Evolutionary conservation across 2,888 invertebrate species (phyloP).

Genomic region (Prenolepis imparis): DNA sequence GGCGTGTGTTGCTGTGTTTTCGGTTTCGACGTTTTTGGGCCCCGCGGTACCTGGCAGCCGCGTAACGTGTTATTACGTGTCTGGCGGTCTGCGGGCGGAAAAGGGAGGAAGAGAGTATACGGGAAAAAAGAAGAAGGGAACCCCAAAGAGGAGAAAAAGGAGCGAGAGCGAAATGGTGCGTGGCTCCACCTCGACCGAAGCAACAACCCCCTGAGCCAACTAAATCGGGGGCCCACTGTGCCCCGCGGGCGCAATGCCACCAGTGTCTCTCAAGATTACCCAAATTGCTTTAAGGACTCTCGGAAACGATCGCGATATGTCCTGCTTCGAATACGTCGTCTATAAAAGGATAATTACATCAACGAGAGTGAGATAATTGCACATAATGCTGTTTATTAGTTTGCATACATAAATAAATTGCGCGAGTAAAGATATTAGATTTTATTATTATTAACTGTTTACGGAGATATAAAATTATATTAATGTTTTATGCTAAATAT

Average conservation of each 20-base stretch:
- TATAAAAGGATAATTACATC: slow-evolving; percentile 26
- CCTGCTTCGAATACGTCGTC: background rate
- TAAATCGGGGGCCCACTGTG: slow-evolving; percentile 67
- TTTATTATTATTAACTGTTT: slow-evolving; percentile 13
- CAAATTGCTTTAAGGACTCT: slow-evolving; percentile 69
- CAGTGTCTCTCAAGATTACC: slow-evolving; percentile 74
- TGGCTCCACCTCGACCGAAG: slow-evolving; percentile 54
- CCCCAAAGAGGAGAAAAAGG: slow-evolving; percentile 45
- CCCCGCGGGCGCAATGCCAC: slow-evolving; percentile 69
- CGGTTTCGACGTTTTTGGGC: slow-evolving; percentile 82
- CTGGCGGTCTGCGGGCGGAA: slow-evolving; percentile 78
- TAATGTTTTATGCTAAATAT: background rate
- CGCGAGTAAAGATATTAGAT: background rate
- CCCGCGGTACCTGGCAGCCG: slow-evolving; percentile 76
- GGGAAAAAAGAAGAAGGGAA: slow-evolving; percentile 55
- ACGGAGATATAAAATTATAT: background rate
- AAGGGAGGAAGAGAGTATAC: slow-evolving; percentile 65
- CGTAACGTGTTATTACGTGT: slow-evolving; percentile 85
- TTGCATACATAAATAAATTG: slow-evolving; percentile 5
- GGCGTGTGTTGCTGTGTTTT: slow-evolving; percentile 78
- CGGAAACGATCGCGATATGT: slow-evolving; percentile 39
- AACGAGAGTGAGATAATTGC: slow-evolving; percentile 19
- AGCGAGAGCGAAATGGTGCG: slow-evolving; percentile 56
- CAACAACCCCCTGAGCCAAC: slow-evolving; percentile 68
- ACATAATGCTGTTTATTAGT: background rate